Percentiles rank a stretch among this genome's conserved stretches.
Conservation (phyloP, 2,113 vertebrate species). For the Petrocephalus zakoni region DNA sequence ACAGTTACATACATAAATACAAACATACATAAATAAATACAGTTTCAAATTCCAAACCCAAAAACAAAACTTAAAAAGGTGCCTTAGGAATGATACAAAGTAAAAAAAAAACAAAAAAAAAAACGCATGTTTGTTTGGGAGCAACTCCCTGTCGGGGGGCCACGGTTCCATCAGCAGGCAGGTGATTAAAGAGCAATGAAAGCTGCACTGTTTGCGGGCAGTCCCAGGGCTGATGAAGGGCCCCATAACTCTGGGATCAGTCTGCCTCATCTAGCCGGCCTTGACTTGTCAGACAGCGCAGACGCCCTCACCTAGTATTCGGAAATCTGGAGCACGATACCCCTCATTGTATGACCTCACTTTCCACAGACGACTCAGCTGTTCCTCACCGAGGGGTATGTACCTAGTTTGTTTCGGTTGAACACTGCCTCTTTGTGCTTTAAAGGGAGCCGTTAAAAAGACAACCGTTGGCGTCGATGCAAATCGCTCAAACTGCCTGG, state of each 20-base stretch:
- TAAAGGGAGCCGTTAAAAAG: neutral
- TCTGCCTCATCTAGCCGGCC: conserved; percentile 8
- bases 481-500: neutral
- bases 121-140: neutral
- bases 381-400: conserved; percentile 21
- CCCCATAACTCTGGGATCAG: conserved; percentile 34
- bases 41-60: neutral
- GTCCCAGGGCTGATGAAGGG: neutral
- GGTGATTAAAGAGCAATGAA: neutral
- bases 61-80: neutral
- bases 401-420: conserved; percentile 11
- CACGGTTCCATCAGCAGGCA: neutral
- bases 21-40: too few relatives aligned
- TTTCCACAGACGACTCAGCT: conserved; percentile 32
- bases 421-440: conserved; percentile 18
- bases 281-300: conserved; percentile 33
- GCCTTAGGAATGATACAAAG: neutral
- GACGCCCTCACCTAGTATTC: conserved; percentile 30
- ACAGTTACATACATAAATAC: too few relatives aligned
- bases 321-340: conserved; percentile 37
- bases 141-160: neutral
- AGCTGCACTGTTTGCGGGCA: neutral
- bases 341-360: conserved; percentile 44
- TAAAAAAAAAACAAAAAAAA: neutral
- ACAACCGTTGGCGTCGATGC: neutral